phyloP scores from a whole-genome alignment of 2,888 invertebrate species.

The Aproaerema taeniolella region DNA sequence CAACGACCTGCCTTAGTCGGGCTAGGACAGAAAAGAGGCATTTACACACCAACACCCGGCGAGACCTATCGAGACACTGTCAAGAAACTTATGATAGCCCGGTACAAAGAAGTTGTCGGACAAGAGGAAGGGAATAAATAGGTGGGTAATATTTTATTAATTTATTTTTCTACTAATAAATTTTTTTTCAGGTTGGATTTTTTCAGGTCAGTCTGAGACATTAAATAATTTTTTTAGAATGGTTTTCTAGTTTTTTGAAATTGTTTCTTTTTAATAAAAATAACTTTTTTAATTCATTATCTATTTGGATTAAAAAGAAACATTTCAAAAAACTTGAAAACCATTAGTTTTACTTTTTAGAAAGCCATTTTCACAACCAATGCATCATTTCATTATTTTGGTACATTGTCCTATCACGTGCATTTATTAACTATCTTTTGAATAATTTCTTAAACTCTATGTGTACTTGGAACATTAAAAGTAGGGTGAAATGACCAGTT shows the following conservation, averaged over 20 bases:
- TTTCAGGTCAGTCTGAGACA: constrained; percentile 55
- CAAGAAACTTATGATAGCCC: constrained; percentile 91
- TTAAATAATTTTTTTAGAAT: neutral
- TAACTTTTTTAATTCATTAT: neutral
- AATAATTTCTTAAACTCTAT: too few relatives aligned
- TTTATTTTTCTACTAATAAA: constrained; percentile 35
- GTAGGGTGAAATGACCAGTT: too few relatives aligned
- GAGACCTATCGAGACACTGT: constrained; percentile 94
- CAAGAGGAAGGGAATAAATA: constrained; percentile 67
- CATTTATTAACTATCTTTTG: too few relatives aligned
- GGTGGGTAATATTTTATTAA: constrained; percentile 43
- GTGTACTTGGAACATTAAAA: too few relatives aligned
- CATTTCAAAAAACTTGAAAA: neutral
- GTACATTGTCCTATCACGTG: too few relatives aligned
- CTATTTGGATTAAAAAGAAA: neutral
- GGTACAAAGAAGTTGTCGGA: constrained; percentile 89
- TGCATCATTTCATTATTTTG: too few relatives aligned
- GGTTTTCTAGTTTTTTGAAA: neutral
- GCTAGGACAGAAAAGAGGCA: constrained; percentile 88
- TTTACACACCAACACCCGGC: constrained; percentile 87
- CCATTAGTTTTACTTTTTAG: too few relatives aligned
- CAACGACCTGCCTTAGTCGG: constrained; percentile 86
- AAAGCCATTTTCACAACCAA: too few relatives aligned
- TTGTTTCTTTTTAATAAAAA: neutral
- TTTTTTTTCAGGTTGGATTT: constrained; percentile 26